Evolutionary conservation across 2,888 invertebrate genomes (phyloP), one percentile per base, ranked within the genome.

Genomic region (Carabus problematicus): DNA sequence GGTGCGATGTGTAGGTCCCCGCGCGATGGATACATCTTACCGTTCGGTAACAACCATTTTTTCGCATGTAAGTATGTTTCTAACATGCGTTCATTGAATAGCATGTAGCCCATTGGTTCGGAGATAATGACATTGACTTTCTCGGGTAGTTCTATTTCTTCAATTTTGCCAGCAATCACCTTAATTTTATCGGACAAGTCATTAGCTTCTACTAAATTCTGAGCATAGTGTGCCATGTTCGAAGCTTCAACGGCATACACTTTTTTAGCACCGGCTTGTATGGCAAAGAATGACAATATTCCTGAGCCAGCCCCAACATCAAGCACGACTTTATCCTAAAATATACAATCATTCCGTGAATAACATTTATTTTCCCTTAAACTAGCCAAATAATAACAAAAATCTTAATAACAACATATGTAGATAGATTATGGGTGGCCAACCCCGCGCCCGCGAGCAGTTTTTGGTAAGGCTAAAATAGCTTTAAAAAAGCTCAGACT

Each of bases 101-200:
- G 84, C 98, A 99, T 98, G 81, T 99, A 99, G n/a, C 98, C 98
- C 98, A 99, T 99, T 0, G 98, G 98, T 83, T 99, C 99, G 1
- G 97, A 98, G 75, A 99, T 95, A 76, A 99, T 98, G 52, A 97
- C 91, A 83, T 99, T 98, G 16, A 99, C 98, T 77, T 87, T 88
- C 81, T 98, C 98, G 1, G 98, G 97, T 72, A 99, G 84, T 75
- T 94, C 93, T 54, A 99, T 94, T 84, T 99, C 99, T 82, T 99
- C 99, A 72, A 99, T 96, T 86, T 99, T 99, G 1, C 98, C 98
- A 8, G 98, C 93, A 75, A 99, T 91, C 3, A 99, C 97, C 72
- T 91, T 86, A 72, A 99, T 94, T 77, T 91, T 91, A 77, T 93
- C 94, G 71, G 90, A 88, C 62, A 97, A 86, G 79, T 93, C 92